Evolutionary conservation across 2,797 vertebrate species (phyloP).

Genomic region (Halcyon smyrnensis): DNA sequence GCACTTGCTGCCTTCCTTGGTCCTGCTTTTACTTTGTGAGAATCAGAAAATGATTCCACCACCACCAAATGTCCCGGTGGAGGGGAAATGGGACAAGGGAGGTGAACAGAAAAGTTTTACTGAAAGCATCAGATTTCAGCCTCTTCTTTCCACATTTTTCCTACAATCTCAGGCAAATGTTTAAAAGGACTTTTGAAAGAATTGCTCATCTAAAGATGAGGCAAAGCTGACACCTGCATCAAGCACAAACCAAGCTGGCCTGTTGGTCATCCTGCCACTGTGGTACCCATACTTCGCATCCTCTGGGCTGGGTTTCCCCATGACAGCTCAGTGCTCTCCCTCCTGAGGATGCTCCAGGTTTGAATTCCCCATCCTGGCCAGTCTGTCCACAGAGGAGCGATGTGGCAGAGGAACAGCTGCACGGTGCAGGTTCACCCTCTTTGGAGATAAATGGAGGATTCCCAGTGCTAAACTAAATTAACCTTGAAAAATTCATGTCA

Average conservation of each 20-base stretch:
- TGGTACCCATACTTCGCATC: too few species aligned
- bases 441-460: not conserved
- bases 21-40: not conserved
- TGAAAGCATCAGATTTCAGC: fast-evolving
- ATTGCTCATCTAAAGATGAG: not conserved
- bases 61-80: not conserved
- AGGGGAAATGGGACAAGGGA: not conserved
- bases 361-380: not conserved
- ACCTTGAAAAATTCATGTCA: constrained; percentile 59
- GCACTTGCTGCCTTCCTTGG: not conserved
- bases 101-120: not conserved
- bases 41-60: not conserved
- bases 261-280: not conserved
- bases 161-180: not conserved
- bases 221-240: not conserved
- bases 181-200: not conserved
- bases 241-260: not conserved
- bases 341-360: not conserved
- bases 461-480: constrained; percentile 35
- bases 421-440: fast-evolving
- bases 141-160: not conserved
- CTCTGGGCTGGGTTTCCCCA: not conserved
- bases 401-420: not conserved
- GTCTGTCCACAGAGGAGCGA: not conserved
- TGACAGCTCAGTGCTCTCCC: fast-evolving